Conservation (phyloP, 2,797 vertebrate genomes). For the Bovichtus variegatus region DNA sequence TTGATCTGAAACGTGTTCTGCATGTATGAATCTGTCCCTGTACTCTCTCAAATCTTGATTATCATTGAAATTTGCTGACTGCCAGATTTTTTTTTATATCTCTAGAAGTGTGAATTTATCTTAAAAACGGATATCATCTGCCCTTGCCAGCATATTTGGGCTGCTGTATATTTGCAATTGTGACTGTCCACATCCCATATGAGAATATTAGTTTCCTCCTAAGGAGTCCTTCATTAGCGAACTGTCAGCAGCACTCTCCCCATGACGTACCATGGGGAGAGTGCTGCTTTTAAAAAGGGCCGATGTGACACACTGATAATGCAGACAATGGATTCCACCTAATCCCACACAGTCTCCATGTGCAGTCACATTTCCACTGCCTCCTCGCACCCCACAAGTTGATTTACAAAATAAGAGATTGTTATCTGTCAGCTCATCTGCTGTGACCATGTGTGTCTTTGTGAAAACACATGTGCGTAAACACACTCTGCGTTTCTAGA, state of each 20-base stretch:
- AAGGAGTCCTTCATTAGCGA: constrained; percentile 33
- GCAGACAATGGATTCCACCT: constrained; percentile 53
- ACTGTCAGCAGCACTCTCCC: constrained; percentile 26
- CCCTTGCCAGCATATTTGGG: constrained; percentile 18
- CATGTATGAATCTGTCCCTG: background rate
- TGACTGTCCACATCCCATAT: constrained; percentile 9
- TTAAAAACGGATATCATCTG: constrained; percentile 11
- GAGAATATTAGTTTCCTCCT: constrained; percentile 39
- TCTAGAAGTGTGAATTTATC: constrained; percentile 11
- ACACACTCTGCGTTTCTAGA: background rate
- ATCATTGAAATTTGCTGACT: background rate
- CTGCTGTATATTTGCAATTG: constrained; percentile 4
- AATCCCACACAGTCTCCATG: constrained; percentile 22
- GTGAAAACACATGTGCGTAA: background rate
- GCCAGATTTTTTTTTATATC: background rate
- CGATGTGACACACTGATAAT: constrained; percentile 46
- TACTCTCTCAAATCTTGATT: background rate
- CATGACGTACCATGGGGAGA: constrained; percentile 15
- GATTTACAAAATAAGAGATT: constrained; percentile 18
- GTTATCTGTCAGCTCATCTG: constrained; percentile 3
- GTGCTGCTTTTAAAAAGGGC: constrained; percentile 49
- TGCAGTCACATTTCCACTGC: background rate
- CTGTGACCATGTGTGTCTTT: background rate
- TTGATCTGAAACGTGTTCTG: background rate
- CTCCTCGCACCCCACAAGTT: background rate